These are phyloP conservation scores for Eidolon helvum DNA, from an alignment of 2,113 vertebrate genomes.

Conservation along the genomic window DNA sequence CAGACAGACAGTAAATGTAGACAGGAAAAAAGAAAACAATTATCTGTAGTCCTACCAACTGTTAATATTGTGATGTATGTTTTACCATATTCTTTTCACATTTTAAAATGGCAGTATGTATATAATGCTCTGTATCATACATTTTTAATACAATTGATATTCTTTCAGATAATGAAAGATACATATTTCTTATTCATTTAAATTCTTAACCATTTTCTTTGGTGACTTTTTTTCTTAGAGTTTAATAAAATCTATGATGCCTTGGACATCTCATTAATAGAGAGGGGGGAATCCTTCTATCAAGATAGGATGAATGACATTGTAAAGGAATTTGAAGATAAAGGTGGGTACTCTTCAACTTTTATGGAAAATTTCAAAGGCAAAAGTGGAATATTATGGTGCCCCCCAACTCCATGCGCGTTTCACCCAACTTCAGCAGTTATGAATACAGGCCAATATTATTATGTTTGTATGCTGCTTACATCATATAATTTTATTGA, in stretches of 20 bases:
- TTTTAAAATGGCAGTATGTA: not conserved
- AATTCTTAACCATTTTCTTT: conserved; percentile 23
- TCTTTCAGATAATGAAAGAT: not conserved
- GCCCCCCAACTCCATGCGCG: not conserved
- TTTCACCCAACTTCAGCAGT: not conserved
- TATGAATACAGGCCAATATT: not conserved
- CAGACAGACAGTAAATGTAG: not conserved
- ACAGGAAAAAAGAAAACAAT: not conserved
- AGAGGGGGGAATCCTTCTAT: conserved; percentile 96
- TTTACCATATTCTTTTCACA: not conserved
- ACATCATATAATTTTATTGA: not conserved
- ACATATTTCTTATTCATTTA: not conserved
- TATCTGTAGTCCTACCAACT: not conserved
- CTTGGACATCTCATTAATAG: conserved; percentile 89
- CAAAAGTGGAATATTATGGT: not conserved
- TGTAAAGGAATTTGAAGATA: conserved; percentile 92
- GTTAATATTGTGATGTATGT: not conserved
- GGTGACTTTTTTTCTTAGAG: conserved; percentile 82
- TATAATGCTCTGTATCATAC: not conserved
- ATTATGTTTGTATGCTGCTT: not conserved
- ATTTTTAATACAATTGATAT: not conserved
- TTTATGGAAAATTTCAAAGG: not conserved
- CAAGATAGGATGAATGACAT: conserved; percentile 91
- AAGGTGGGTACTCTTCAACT: conserved; percentile 80
- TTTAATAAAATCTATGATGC: conserved; percentile 95